Conservation (phyloP, 1,140 invertebrate species). For the Elymnias hypermnestra region DNA sequence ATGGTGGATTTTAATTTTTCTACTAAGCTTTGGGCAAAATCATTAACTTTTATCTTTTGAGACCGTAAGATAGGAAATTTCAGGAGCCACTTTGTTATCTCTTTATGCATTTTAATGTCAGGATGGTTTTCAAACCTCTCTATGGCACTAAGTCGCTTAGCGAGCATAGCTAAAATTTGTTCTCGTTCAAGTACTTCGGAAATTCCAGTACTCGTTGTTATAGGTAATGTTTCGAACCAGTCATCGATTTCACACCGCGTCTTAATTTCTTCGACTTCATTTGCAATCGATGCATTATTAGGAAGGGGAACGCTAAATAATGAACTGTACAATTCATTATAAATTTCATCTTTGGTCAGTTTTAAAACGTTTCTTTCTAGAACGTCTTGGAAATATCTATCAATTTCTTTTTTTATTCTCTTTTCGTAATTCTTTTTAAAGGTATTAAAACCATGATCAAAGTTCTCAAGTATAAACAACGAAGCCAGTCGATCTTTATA, state of each 20-base stretch:
- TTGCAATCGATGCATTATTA: conserved; percentile 26
- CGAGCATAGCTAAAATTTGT: conserved; percentile 35
- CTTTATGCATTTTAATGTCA: conserved; percentile 30
- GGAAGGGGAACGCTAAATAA: conserved; percentile 35
- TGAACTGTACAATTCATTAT: conserved; percentile 34
- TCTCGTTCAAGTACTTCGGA: conserved; percentile 31
- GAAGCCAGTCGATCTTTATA: conserved; percentile 37
- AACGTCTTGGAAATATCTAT: conserved; percentile 28
- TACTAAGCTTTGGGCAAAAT: conserved; percentile 25
- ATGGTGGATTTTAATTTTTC: conserved; percentile 24
- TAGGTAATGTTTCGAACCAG: conserved; percentile 38
- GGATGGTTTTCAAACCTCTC: conserved; percentile 24
- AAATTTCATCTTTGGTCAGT: conserved; percentile 32
- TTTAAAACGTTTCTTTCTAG: conserved; percentile 28
- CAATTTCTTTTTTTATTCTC: conserved; percentile 26
- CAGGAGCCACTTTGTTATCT: conserved; percentile 36
- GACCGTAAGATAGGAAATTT: conserved; percentile 29
- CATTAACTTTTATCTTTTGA: conserved; percentile 21
- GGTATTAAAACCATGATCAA: conserved; percentile 32
- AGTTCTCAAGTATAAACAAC: conserved; percentile 44
- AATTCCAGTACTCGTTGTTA: conserved; percentile 20
- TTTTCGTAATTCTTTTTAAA: conserved; percentile 35
- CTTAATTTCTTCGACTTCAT: conserved; percentile 41
- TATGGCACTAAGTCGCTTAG: conserved; percentile 32
- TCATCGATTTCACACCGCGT: conserved; percentile 37